Conservation (phyloP, 2,888 invertebrate species). For the Marronus borbonicus region DNA sequence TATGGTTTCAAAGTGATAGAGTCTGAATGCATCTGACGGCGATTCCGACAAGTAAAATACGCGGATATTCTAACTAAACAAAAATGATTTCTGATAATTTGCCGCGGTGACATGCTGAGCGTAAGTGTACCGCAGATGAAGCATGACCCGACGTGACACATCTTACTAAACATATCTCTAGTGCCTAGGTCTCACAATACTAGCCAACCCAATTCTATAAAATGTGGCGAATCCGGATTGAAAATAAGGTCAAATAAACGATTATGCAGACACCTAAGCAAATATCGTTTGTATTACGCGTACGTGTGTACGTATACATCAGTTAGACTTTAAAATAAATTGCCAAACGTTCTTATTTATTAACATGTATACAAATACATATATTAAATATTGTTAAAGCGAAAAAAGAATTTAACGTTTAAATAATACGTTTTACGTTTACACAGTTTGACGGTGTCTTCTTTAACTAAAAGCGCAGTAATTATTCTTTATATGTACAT, state of each 20-base stretch:
- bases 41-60: slow-evolving; percentile 22
- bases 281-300: slow-evolving; percentile 1
- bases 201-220: slow-evolving; percentile 26
- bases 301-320: not conserved
- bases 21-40: not conserved
- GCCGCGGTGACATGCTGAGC: slow-evolving; percentile 20
- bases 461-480: too few species aligned
- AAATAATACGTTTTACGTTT: too few species aligned
- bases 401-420: not conserved
- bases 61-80: not conserved
- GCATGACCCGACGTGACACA: slow-evolving; percentile 57
- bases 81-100: slow-evolving; percentile 26
- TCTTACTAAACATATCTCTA: slow-evolving; percentile 57
- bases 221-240: not conserved
- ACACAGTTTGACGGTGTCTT: too few species aligned
- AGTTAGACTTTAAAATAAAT: not conserved
- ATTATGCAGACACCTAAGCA: slow-evolving; percentile 8
- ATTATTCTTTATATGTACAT: too few species aligned
- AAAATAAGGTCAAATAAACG: slow-evolving; percentile 11
- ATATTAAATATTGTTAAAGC: slow-evolving; percentile 4
- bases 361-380: not conserved
- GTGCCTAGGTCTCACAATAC: slow-evolving; percentile 28
- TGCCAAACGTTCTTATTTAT: not conserved
- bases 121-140: slow-evolving; percentile 54
- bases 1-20: not conserved